Percentiles rank a stretch among this genome's conserved stretches.
These are phyloP conservation scores for Nerophis ophidion DNA, from an alignment of 2,113 vertebrate genomes.

Conservation along the genomic window DNA sequence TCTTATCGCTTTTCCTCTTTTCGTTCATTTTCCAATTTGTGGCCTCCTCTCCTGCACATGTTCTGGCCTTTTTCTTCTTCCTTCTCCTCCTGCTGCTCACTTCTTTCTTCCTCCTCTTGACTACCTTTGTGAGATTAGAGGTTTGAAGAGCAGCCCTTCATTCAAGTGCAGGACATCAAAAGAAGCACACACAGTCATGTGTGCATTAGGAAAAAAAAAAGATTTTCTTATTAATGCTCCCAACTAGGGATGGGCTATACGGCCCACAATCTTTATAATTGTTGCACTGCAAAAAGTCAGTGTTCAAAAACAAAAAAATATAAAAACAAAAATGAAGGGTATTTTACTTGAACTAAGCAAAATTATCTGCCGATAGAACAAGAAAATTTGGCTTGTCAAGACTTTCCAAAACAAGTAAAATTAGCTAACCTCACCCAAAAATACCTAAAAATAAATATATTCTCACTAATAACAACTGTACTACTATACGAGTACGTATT, in stretches of 20 bases:
- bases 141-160: slow-evolving; percentile 56
- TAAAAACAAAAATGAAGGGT: no score
- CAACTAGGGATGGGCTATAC: slow-evolving; percentile 2
- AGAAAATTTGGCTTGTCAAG: no score
- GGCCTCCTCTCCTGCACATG: slow-evolving; percentile 39
- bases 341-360: no score
- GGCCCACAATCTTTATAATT: no score
- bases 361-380: no score
- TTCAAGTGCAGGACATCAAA: slow-evolving; percentile 59
- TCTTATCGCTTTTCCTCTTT: slow-evolving; percentile 55
- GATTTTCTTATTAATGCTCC: slow-evolving; percentile 39
- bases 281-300: no score
- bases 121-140: slow-evolving; percentile 65
- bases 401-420: no score
- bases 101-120: slow-evolving; percentile 39
- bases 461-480: no score
- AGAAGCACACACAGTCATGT: slow-evolving; percentile 42
- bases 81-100: slow-evolving; percentile 16
- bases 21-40: slow-evolving; percentile 57
- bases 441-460: no score
- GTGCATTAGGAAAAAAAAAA: slow-evolving; percentile 8
- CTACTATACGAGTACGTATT: no score
- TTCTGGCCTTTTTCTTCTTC: slow-evolving; percentile 14
- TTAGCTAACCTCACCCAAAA: no score
- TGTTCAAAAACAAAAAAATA: no score